A percentile compares a stretch with the other conserved stretches of the same genome.
Evolutionary conservation across 2,797 vertebrate species (phyloP).

Genomic region (Artibeus jamaicensis): DNA sequence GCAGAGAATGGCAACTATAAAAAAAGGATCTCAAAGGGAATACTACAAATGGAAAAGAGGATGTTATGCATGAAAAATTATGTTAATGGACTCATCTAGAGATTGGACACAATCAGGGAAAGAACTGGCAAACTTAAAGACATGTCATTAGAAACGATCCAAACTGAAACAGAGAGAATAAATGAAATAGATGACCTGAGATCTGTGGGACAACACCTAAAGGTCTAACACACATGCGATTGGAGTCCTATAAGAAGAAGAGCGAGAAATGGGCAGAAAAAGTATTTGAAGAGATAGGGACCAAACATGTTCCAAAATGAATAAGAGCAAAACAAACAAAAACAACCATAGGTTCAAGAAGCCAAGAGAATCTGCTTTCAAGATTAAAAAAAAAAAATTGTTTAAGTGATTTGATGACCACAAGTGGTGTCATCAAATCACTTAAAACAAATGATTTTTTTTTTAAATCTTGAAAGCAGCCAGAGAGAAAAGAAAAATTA

Average conservation of each 20-base stretch:
- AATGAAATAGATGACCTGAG: neutral
- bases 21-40: neutral
- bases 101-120: neutral
- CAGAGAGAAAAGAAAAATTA: neutral
- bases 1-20: neutral
- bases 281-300: neutral
- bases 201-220: neutral
- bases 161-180: neutral
- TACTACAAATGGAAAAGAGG: neutral
- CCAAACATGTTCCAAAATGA: neutral
- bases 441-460: neutral
- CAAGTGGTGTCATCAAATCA: neutral
- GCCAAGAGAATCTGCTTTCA: too few relatives aligned
- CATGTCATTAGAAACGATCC: neutral
- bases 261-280: neutral
- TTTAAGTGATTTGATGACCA: too few relatives aligned
- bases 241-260: neutral
- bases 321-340: neutral
- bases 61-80: neutral
- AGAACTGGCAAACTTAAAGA: neutral
- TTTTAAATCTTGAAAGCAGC: neutral
- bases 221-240: neutral
- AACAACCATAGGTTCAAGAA: neutral
- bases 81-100: neutral
- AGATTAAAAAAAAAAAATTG: too few relatives aligned